Base-by-base conservation (phyloP, 2,797 vertebrate genomes). In the Fistularia tabacaria region DNA sequence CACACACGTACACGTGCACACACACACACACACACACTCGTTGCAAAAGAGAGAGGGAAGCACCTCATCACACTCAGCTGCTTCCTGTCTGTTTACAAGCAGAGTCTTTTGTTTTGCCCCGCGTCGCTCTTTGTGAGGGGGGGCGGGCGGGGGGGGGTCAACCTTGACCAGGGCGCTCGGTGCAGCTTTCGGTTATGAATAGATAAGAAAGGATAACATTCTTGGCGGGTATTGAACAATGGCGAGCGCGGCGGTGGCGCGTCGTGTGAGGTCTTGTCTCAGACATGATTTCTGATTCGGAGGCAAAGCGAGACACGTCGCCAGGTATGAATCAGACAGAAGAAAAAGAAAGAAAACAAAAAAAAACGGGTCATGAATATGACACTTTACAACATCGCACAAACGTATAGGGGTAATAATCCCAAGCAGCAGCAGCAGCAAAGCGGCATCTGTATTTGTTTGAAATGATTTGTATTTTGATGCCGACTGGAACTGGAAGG, bases 161-260 rank as follows among this genome's bases (percentile, higher is more conserved):
- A 80, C 83, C 85, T 85, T 87, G 85, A 82, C 78, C 37, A 45
- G 64, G 63, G 12, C 56, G 71, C 74, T 73, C 72, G 9, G 57
- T 14, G 15, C 60, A 41, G 69, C 75, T 59, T 66, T 68, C 74
- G 71, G 59, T 76, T 82, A 73, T 85, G 74, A 83, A 83, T 63
- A 82, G 71, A 79, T 76, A 69, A 73, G 72, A 82, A 79, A 46
- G 64, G 75, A 83, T 77, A 66, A 69, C 77, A 83, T 83, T 83
- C 79, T 69, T 82, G 50, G 46, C 0, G 71, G 70, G 62, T 69
- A 54, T 66, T 80, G 78, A 74, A 59, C 43, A 10, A 57, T 12
- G 43, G 47, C 43, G 57, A 71, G 38, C 50, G 36, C 65, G 53
- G 48, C 59, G 14, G 49, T 61, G 43, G 55, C 38, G 10, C 57